Conservation (phyloP, 2,797 vertebrate genomes). For the Channallabes apus region DNA sequence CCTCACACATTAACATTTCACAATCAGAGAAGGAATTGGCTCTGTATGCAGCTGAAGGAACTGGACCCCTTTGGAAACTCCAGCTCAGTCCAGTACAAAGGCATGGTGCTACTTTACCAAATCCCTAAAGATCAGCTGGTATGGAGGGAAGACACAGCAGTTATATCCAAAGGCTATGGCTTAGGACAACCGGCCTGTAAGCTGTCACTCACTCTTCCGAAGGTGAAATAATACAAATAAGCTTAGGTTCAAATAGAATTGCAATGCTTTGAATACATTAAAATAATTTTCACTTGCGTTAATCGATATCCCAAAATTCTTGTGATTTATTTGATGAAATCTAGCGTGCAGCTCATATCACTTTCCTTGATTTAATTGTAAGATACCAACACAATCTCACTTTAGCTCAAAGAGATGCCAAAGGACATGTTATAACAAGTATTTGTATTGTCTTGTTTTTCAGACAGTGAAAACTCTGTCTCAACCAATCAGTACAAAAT, state of each 20-base stretch:
- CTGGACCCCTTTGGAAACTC: slow-evolving; percentile 85
- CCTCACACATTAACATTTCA: slow-evolving; percentile 78
- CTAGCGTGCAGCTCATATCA: background rate
- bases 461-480: slow-evolving; percentile 76
- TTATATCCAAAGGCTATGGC: slow-evolving; percentile 51
- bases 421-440: background rate
- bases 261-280: background rate
- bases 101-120: slow-evolving; percentile 76
- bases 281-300: background rate
- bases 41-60: slow-evolving; percentile 76
- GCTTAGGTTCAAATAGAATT: background rate
- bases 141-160: slow-evolving; percentile 61
- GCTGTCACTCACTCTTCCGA: slow-evolving; percentile 81
- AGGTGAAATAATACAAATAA: slow-evolving; percentile 67
- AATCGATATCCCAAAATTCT: background rate
- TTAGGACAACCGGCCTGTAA: slow-evolving; percentile 78
- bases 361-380: background rate
- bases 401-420: background rate
- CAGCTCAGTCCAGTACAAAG: slow-evolving; percentile 87
- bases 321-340: slow-evolving; percentile 13
- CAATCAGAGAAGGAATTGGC: slow-evolving; percentile 75
- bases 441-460: slow-evolving; percentile 41
- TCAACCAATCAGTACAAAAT: slow-evolving; percentile 64
- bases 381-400: background rate
- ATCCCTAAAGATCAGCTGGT: slow-evolving; percentile 70